phyloP scores from a whole-genome alignment of 2,888 invertebrate genomes.

The Antitype chi region DNA sequence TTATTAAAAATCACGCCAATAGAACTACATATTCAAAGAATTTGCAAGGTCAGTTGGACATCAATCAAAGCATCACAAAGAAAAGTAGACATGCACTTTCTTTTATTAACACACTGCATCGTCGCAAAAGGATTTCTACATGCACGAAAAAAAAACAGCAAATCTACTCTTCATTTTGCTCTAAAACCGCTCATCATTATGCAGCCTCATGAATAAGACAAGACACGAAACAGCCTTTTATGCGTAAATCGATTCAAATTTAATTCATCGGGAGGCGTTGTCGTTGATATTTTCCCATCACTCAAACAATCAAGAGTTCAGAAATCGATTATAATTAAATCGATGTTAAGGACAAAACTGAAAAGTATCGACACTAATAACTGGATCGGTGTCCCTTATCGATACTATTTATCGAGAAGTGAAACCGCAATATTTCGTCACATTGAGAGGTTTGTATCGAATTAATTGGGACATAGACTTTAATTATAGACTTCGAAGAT shows the following conservation, averaged over 20 bases:
- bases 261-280: slow-evolving; percentile 63
- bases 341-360: slow-evolving; percentile 68
- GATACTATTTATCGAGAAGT: slow-evolving; percentile 78
- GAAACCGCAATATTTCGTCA: slow-evolving; percentile 82
- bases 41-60: slow-evolving; percentile 66
- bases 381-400: slow-evolving; percentile 78
- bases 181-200: slow-evolving; percentile 65
- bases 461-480: slow-evolving; percentile 83
- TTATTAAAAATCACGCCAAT: slow-evolving; percentile 54
- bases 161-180: slow-evolving; percentile 63
- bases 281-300: slow-evolving; percentile 61
- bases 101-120: slow-evolving; percentile 49
- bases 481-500: slow-evolving; percentile 75
- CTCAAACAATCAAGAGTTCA: slow-evolving; percentile 63
- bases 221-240: slow-evolving; percentile 70
- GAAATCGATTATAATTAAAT: slow-evolving; percentile 67
- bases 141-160: slow-evolving; percentile 49
- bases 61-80: slow-evolving; percentile 67
- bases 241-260: slow-evolving; percentile 68
- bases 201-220: slow-evolving; percentile 71
- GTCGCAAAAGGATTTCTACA: slow-evolving; percentile 50
- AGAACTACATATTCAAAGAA: slow-evolving; percentile 55
- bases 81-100: slow-evolving; percentile 45
- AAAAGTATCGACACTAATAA: slow-evolving; percentile 70
- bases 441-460: slow-evolving; percentile 72